Base-by-base conservation (phyloP, 2,113 vertebrate species). In the human (Homo sapiens) region DNA sequence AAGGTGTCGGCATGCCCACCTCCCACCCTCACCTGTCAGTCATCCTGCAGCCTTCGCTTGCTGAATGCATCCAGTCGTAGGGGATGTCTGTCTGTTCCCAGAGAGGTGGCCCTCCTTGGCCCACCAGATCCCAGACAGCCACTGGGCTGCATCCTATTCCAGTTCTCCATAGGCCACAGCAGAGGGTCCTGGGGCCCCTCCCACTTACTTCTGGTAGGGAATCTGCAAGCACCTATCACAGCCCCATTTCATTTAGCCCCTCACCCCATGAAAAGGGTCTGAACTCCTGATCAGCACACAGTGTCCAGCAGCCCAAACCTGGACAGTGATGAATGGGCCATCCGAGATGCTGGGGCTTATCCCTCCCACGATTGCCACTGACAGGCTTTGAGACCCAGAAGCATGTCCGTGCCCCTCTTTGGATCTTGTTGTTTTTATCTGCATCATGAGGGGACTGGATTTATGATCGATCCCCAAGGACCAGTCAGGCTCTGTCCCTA, bases 11-110 rank as follows among this genome's bases (percentile, higher is more conserved):
- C 4, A 8, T 30, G 11, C 38, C 30, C 48, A 35, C 27, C 68
- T 22, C n/a, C 38, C 35, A 6, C 1, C 13, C 22, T 2, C 20
- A 43, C 38, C 0, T 0, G 13, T 9, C 45, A 0, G 17, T 6
- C 38, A 23, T 57, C 70, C 83, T 32, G 14, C 18, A 12, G 45
- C 52, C 61, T 16, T 22, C 23, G 27, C 59, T n/a, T 50, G 16
- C 70, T 7, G 17, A 27, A 48, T 43, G 57, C 59, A 17, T 27
- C 25, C 16, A 32, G 40, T 43, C 40, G 22, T 30, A 14, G 64
- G 11, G 40, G 14, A 64, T 64, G 5, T 64, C 50, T 27, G 12
- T 85, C 70, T 70, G n/a, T 16, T 45, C 78, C 45, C 61, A 38
- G 61, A 8, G 40, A 57, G 30, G 55, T 32, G 22, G 25, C 30